Percentiles rank a stretch among this genome's conserved stretches.
These are phyloP conservation scores for Labroides dimidiatus DNA, from an alignment of 2,797 vertebrate genomes.

Conservation along the genomic window DNA sequence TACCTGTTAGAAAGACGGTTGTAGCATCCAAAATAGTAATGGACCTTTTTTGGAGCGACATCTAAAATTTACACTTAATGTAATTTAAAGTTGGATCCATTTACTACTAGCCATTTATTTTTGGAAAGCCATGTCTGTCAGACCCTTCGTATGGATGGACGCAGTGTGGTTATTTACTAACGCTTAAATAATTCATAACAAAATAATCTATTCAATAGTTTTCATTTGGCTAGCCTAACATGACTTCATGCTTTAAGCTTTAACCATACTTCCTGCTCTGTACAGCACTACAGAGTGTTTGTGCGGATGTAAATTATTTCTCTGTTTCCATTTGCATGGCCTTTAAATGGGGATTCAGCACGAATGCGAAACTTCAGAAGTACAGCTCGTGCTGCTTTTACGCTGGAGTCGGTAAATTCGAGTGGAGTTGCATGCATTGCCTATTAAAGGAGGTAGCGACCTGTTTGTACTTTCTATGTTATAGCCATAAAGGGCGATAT, in stretches of 20 bases:
- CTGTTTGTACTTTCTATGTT: neutral
- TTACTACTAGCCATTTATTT: too few species aligned
- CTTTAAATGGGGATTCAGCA: neutral
- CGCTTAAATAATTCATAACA: too few species aligned
- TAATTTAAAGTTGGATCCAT: too few species aligned
- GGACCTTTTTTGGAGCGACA: too few species aligned
- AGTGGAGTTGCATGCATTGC: neutral
- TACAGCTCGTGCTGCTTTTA: too few species aligned
- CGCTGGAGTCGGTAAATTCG: too few species aligned
- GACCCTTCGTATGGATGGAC: too few species aligned
- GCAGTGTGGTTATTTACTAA: too few species aligned
- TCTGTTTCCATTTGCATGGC: neutral
- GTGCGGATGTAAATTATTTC: conserved; percentile 22
- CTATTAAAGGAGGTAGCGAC: neutral
- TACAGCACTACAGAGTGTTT: neutral
- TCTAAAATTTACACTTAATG: too few species aligned
- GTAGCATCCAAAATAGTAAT: neutral
- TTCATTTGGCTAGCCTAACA: too few species aligned
- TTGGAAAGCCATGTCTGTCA: too few species aligned
- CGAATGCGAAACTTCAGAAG: too few species aligned
- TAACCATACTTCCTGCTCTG: neutral
- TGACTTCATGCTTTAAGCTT: neutral
- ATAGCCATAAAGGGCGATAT: neutral
- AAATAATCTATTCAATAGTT: neutral
- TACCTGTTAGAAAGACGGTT: neutral